Conservation (phyloP, 2,888 invertebrate genomes). For the Pediacus dermestoides region DNA sequence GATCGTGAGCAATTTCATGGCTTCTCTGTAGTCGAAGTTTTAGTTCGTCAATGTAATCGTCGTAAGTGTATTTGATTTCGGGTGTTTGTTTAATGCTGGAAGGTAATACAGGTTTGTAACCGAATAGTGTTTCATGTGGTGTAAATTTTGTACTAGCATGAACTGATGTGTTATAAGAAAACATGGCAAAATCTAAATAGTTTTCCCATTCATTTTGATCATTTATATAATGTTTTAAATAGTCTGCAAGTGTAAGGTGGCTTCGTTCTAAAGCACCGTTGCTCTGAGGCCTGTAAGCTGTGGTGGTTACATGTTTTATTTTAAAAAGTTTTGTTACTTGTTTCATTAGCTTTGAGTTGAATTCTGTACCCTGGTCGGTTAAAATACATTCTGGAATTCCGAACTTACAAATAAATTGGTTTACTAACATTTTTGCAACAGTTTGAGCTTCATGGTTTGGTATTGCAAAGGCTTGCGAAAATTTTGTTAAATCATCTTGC, state of each 20-base stretch:
- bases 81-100: constrained; percentile 28
- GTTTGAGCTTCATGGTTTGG: constrained; percentile 38
- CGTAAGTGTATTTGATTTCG: constrained; percentile 31
- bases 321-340: constrained; percentile 33
- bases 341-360: constrained; percentile 30
- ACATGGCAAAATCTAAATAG: constrained; percentile 36
- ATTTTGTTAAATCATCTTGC: constrained; percentile 43
- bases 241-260: constrained; percentile 38
- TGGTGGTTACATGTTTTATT: constrained; percentile 32
- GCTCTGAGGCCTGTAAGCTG: constrained; percentile 34
- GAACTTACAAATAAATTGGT: constrained; percentile 27
- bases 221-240: constrained; percentile 40
- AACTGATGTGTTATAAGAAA: constrained; percentile 35
- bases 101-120: constrained; percentile 31
- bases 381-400: constrained; percentile 23
- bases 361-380: constrained; percentile 24
- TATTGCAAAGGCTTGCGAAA: constrained; percentile 34
- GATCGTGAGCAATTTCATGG: constrained; percentile 24
- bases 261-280: constrained; percentile 38
- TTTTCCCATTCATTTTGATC: constrained; percentile 40
- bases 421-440: constrained; percentile 30
- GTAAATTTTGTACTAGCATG: constrained; percentile 38
- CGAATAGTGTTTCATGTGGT: constrained; percentile 38
- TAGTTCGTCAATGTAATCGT: constrained; percentile 30
- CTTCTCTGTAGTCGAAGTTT: constrained; percentile 25